Conservation (phyloP, 1,140 invertebrate genomes). For the Neodiprion pinetum region DNA sequence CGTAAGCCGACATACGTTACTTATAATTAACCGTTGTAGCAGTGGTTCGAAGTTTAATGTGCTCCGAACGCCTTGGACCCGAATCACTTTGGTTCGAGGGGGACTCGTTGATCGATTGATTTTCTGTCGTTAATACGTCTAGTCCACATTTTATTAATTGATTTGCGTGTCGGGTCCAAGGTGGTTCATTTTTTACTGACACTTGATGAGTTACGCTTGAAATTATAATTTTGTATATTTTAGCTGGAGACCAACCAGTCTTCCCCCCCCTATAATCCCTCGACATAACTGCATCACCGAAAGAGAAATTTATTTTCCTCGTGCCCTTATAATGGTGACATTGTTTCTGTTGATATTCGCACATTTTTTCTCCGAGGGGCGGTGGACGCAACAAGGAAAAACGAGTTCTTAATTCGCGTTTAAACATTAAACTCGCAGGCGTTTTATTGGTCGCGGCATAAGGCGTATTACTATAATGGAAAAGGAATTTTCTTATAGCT, state of each 20-base stretch:
- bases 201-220: background rate
- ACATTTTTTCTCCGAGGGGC: background rate
- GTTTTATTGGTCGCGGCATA: constrained; percentile 18
- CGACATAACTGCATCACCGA: background rate
- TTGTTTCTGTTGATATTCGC: background rate
- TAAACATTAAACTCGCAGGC: constrained; percentile 24
- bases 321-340: background rate
- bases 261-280: background rate
- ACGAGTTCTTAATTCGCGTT: constrained; percentile 17
- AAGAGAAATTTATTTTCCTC: background rate
- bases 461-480: constrained; percentile 20
- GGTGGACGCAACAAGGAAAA: constrained; percentile 3
- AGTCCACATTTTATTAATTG: background rate
- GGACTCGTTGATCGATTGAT: too few species aligned
- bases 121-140: too few species aligned
- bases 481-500: constrained; percentile 19
- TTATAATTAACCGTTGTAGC: too few species aligned
- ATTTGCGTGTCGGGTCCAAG: background rate
- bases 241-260: background rate
- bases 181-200: background rate
- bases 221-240: background rate
- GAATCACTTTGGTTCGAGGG: too few species aligned
- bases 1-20: too few species aligned
- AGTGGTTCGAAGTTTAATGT: too few species aligned
- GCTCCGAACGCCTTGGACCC: too few species aligned